Evolutionary conservation across 2,888 invertebrate genomes (phyloP), one percentile per base, ranked within the genome.

Genomic region (Disparrhopalites patrizii): DNA sequence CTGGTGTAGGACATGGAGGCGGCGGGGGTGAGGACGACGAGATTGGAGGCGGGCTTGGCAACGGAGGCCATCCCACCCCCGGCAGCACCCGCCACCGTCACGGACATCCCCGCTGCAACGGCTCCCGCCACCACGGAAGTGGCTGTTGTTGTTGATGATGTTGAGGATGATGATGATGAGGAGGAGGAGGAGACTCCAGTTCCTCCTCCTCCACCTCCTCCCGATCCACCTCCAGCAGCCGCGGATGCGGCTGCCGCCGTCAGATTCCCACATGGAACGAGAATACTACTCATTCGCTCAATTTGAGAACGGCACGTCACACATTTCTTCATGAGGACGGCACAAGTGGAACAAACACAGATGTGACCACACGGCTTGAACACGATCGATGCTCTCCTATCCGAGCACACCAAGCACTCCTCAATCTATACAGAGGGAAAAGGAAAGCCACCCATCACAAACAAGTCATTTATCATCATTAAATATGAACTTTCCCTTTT

Each of bases 301-400:
- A 96, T 91, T 79, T 90, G 89, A 55, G 90, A 86, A 76, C 95
- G 87, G 81, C 97, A 97, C 79, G 92, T 88, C 18, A 97, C 93
- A 82, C 97, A 97, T 82, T 96, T 96, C 83, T 95, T 95, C 94
- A 97, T 95, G 76, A 96, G 85, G 72, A 89, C 87, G 69, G 94
- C 91, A 81, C 96, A 97, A 76, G 47, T 38, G 20, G 51, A 40
- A 56, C 68, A 64, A 23, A 91, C 92, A 82, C 90, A 90, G 87
- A 96, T 93, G 82, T 97, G 95, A 60, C 91, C 90, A 81, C 97
- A 97, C 28, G 96, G 96, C 75, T 91, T 90, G 83, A 95, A 96
- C 78, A 96, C 85, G 63, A 94, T 90, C 23, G 91, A 87, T 27
- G 96, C 91, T 77, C 92, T 89, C 80, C 91, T 91, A 81, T 93